Evolutionary conservation across 2,797 vertebrate species (phyloP).

Genomic region (Carcharodon carcharias): DNA sequence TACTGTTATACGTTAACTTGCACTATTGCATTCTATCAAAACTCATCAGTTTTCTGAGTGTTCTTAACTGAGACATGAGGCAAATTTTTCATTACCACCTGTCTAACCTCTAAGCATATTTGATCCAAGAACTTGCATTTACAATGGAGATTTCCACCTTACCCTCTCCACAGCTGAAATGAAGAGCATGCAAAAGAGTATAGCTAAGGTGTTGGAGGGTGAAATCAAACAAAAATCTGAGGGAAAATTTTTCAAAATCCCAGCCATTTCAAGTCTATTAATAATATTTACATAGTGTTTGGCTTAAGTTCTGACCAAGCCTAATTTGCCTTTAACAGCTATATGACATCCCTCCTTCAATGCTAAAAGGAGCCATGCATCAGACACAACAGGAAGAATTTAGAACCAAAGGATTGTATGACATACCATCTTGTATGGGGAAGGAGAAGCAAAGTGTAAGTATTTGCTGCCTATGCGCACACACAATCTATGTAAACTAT

Average conservation of each 20-base stretch:
- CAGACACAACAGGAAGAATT: slow-evolving; percentile 53
- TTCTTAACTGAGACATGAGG: neutral
- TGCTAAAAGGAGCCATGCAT: slow-evolving; percentile 57
- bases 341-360: slow-evolving; percentile 78
- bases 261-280: too few species aligned
- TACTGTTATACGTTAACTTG: neutral
- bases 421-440: slow-evolving; percentile 50
- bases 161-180: neutral
- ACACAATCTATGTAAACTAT: too few species aligned
- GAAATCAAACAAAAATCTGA: neutral
- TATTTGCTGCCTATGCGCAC: neutral
- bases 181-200: neutral
- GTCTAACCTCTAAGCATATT: neutral
- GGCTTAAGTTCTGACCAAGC: neutral
- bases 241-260: neutral
- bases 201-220: neutral
- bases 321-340: slow-evolving; percentile 60
- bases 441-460: slow-evolving; percentile 25
- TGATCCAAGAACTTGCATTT: neutral
- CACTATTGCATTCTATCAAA: neutral
- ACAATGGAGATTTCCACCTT: neutral
- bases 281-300: neutral
- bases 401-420: slow-evolving; percentile 69
- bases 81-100: neutral
- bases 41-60: neutral